Evolutionary conservation across 2,797 vertebrate genomes (phyloP).

Genomic region (Rhinatrema bivittatum): DNA sequence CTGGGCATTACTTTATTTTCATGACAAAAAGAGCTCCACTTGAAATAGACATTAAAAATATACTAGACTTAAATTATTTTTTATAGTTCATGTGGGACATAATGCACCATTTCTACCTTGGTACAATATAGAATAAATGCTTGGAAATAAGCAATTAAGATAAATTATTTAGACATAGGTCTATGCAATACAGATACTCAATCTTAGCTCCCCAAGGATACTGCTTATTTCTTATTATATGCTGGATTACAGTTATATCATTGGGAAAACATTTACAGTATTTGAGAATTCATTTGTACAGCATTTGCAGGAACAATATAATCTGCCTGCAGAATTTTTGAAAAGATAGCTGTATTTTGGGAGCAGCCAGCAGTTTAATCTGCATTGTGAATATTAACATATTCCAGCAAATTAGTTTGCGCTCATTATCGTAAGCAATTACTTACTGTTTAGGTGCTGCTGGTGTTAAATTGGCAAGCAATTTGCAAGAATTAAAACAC

Average conservation of each 20-base stretch:
- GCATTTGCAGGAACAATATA: conserved; percentile 34
- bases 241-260: conserved; percentile 49
- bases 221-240: conserved; percentile 59
- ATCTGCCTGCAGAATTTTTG: conserved; percentile 49
- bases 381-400: conserved; percentile 66
- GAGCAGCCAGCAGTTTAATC: conserved; percentile 52
- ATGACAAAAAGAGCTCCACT: too few relatives aligned
- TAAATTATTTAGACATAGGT: conserved; percentile 28
- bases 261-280: too few relatives aligned
- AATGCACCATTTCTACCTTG: conserved; percentile 10
- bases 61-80: conserved; percentile 39
- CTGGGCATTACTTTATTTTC: too few relatives aligned
- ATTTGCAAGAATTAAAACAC: conserved; percentile 63
- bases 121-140: conserved; percentile 15
- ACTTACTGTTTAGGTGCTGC: conserved; percentile 67
- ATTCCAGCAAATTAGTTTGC: conserved; percentile 66
- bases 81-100: conserved; percentile 27
- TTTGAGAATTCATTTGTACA: too few relatives aligned
- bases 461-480: conserved; percentile 61
- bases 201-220: conserved; percentile 33
- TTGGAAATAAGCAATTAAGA: conserved; percentile 35
- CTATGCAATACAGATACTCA: conserved; percentile 12
- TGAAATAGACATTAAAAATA: too few relatives aligned
- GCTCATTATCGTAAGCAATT: conserved; percentile 74
- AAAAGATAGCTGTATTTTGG: conserved; percentile 49